Conservation (phyloP, 2,797 vertebrate species). For the Scolopax rusticola region DNA sequence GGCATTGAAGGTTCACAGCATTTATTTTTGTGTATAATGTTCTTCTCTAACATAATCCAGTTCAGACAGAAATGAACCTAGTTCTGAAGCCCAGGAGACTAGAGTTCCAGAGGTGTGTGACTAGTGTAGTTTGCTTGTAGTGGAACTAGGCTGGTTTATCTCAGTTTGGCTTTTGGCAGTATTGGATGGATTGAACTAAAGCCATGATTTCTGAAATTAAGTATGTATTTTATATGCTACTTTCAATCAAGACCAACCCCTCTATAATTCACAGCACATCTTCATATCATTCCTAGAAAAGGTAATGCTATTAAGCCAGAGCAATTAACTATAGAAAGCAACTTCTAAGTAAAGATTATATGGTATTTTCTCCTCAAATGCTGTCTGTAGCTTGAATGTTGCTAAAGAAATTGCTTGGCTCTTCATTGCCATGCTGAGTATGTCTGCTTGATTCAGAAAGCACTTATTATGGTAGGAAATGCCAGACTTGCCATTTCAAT, state of each 20-base stretch:
- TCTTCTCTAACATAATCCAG: not conserved
- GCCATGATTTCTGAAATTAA: not conserved
- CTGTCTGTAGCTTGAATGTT: not conserved
- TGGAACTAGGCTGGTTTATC: not conserved
- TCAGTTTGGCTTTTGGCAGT: not conserved
- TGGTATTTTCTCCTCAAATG: not conserved
- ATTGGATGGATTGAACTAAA: not conserved
- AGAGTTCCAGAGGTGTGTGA: not conserved
- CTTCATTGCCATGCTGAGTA: not conserved
- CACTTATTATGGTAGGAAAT: not conserved
- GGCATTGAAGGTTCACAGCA: not conserved
- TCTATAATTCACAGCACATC: not conserved
- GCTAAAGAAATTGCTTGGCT: constrained; percentile 1
- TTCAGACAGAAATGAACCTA: not conserved
- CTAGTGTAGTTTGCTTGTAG: not conserved
- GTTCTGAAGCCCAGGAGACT: not conserved
- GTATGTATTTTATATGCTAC: not conserved
- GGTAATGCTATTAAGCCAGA: not conserved
- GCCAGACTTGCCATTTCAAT: not conserved
- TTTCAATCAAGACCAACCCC: not conserved
- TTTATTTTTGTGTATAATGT: not conserved
- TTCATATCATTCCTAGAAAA: not conserved
- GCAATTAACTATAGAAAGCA: not conserved
- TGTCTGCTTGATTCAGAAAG: constrained; percentile 7
- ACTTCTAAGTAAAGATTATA: not conserved